Conservation (phyloP, 2,888 invertebrate species). For the Oxystoma pomonae region DNA sequence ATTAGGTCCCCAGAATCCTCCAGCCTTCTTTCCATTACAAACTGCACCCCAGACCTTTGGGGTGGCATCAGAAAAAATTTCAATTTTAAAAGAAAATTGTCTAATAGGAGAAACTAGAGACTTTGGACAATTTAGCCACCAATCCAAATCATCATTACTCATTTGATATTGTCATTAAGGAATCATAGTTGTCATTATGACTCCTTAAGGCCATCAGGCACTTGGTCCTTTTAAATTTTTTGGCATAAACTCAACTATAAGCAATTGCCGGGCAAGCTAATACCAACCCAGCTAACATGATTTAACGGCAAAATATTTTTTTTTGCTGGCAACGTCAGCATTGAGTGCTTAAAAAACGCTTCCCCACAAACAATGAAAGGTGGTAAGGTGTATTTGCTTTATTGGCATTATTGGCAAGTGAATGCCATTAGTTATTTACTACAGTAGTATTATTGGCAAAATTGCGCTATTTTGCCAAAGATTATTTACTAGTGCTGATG, state of each 20-base stretch:
- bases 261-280: slow-evolving; percentile 25
- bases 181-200: slow-evolving; percentile 1
- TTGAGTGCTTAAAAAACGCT: too few species aligned
- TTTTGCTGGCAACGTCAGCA: too few species aligned
- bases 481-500: too few species aligned
- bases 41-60: slow-evolving; percentile 7
- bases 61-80: slow-evolving; percentile 5
- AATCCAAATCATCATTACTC: background rate
- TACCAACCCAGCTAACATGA: too few species aligned
- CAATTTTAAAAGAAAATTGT: slow-evolving; percentile 6
- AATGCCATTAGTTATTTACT: too few species aligned
- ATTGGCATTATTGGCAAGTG: too few species aligned
- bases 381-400: too few species aligned
- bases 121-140: background rate
- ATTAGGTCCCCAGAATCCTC: slow-evolving; percentile 28
- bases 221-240: slow-evolving; percentile 15
- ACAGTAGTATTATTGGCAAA: too few species aligned
- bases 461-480: too few species aligned
- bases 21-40: slow-evolving; percentile 7
- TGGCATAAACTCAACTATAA: slow-evolving; percentile 12
- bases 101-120: slow-evolving; percentile 6
- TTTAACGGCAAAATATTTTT: too few species aligned
- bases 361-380: too few species aligned
- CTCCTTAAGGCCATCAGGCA: background rate
- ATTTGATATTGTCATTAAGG: background rate